Evolutionary conservation across 64 coral and sea anemone genomes (phyloP).

Genomic region (Porites australiensis): DNA sequence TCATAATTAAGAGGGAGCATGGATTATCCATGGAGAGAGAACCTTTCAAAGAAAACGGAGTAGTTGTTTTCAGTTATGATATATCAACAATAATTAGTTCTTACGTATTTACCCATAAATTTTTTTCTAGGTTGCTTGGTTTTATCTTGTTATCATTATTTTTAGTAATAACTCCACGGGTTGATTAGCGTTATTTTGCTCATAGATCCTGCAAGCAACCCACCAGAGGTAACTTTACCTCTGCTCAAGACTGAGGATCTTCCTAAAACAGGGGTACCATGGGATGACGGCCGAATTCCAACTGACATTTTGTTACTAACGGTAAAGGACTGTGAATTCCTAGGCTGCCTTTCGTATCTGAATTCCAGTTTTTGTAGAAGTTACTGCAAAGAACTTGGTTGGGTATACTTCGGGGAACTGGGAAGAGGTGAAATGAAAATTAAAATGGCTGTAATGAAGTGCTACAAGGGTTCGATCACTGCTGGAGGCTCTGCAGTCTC

Average conservation of each 20-base stretch:
- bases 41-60: too few species aligned
- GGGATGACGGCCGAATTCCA: slow-evolving; percentile 7
- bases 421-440: background rate
- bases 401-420: slow-evolving; percentile 24
- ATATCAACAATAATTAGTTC: too few species aligned
- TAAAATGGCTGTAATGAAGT: slow-evolving; percentile 6
- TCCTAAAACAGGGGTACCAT: background rate
- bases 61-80: too few species aligned
- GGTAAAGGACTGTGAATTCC: slow-evolving; percentile 15
- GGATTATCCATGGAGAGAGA: too few species aligned
- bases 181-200: too few species aligned
- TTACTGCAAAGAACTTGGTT: background rate
- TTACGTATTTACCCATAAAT: too few species aligned
- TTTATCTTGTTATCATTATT: too few species aligned
- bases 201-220: background rate
- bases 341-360: background rate
- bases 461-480: background rate
- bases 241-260: background rate
- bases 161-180: too few species aligned
- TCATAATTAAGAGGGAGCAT: too few species aligned
- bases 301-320: slow-evolving; percentile 18
- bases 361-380: background rate
- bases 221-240: background rate
- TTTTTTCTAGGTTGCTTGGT: too few species aligned
- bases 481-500: too few species aligned